phyloP scores from a whole-genome alignment of 2,888 invertebrate genomes.

The Luffia ferchaultella region DNA sequence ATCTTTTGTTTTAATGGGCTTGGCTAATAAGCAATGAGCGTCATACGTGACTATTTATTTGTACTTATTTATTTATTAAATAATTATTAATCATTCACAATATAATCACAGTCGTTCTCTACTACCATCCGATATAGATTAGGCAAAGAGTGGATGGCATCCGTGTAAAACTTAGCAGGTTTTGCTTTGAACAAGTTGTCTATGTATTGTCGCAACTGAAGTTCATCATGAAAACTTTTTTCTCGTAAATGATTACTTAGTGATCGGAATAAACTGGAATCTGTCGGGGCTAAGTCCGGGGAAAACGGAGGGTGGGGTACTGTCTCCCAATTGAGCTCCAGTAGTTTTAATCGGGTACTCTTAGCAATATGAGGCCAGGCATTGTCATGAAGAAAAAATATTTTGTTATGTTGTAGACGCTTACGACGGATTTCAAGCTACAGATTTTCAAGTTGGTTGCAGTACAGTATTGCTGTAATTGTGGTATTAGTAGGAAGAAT shows the following conservation, averaged over 20 bases:
- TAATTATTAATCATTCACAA: background rate
- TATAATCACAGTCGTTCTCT: background rate
- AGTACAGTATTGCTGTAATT: background rate
- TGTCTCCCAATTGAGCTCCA: background rate
- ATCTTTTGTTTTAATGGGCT: too few relatives aligned
- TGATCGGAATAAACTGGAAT: background rate
- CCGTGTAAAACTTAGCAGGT: background rate
- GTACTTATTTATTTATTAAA: slow-evolving; percentile 2
- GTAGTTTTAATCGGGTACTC: background rate
- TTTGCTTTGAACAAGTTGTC: background rate
- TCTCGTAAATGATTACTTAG: background rate
- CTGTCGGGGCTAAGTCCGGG: background rate
- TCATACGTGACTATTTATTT: slow-evolving; percentile 1
- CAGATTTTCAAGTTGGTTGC: background rate
- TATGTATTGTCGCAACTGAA: background rate
- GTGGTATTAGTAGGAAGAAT: background rate
- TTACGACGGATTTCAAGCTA: background rate
- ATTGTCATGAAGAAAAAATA: background rate
- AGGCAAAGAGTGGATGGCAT: background rate
- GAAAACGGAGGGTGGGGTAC: background rate
- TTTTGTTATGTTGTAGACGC: background rate
- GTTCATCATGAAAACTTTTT: background rate
- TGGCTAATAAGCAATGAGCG: background rate
- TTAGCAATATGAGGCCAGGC: background rate
- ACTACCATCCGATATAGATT: background rate